Evolutionary conservation across 2,888 invertebrate genomes (phyloP), one percentile per base, ranked within the genome.

Genomic region (Rotaria socialis): DNA sequence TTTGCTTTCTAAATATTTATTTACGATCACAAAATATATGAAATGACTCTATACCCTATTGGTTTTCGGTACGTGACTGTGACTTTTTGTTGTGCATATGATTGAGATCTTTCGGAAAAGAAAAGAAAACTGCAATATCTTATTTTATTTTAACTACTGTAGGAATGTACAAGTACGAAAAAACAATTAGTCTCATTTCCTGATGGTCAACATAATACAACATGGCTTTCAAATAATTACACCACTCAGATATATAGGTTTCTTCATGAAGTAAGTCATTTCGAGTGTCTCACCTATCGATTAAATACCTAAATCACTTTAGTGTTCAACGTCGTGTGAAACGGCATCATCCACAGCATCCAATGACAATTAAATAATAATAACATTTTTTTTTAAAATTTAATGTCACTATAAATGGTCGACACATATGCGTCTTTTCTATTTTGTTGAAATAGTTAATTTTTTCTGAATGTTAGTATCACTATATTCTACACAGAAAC

Each of bases 131-230:
- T 52, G 1, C 16, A 52, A 52, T 16, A 14, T 16, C 3, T 52
- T 6, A 6, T 22, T 55, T 55, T 22, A 2, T 22, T 55, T 85
- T 4, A 88, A 35, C 35, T 35, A 35, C 35, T 1, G 35, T 35
- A 91, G 91, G 92, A 93, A 84, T 96, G 95, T 90, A 93, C 93
- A 55, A 94, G 95, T 88, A 91, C 93, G 43, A 93, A 93, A 89
- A 96, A 96, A 92, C 94, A 94, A 88, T 91, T 96, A 84, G 92
- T 94, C 47, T 94, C 94, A 89, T 93, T 96, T 90, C 93, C 94
- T 4, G 93, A 94, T 41, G 97, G 97, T 2, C 95, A 95, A 0
- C 97, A 97, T 91, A 96, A 97, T 90, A 96, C 97, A 91, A 97
- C 96, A 0, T 97, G 96, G 96, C 94, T 94, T 87, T 94, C 95